A percentile compares a stretch with the other conserved stretches of the same genome.
Evolutionary conservation across 1,140 invertebrate species (phyloP).

Genomic region (Drosophila elegans): DNA sequence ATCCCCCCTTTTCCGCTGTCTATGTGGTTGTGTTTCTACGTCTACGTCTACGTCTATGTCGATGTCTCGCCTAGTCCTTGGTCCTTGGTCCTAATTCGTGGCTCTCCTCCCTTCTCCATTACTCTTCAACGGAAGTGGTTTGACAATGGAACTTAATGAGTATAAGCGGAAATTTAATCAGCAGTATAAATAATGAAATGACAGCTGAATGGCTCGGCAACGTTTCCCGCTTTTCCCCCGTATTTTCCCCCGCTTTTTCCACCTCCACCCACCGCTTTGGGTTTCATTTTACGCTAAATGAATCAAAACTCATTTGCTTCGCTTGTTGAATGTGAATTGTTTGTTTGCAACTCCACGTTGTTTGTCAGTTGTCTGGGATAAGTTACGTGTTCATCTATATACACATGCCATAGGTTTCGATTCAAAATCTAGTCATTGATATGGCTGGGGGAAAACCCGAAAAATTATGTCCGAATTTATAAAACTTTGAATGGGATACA

Average conservation of each 20-base stretch:
- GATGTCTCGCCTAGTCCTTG: slow-evolving; percentile 42
- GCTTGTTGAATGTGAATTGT: slow-evolving; percentile 59
- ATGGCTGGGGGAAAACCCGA: not conserved
- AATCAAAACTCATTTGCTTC: slow-evolving; percentile 73
- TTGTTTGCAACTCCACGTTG: slow-evolving; percentile 19
- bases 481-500: not conserved
- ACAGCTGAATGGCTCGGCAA: slow-evolving; percentile 69
- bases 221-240: slow-evolving; percentile 2
- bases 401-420: not conserved
- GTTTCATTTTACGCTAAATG: slow-evolving; percentile 59
- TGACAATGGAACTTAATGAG: slow-evolving; percentile 81
- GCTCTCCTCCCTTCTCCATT: slow-evolving; percentile 4
- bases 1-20: slow-evolving; percentile 3
- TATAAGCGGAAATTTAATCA: slow-evolving; percentile 83
- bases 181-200: slow-evolving; percentile 83
- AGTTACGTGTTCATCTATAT: slow-evolving; percentile 5
- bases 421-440: not conserved
- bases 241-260: not conserved
- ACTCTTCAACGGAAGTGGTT: slow-evolving; percentile 68
- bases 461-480: not conserved
- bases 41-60: slow-evolving; percentile 57
- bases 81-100: not conserved
- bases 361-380: slow-evolving; percentile 18
- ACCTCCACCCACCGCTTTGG: not conserved
- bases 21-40: slow-evolving; percentile 48